phyloP scores from a whole-genome alignment of 1,140 invertebrate genomes.

The Drosophila nigromelanica region DNA sequence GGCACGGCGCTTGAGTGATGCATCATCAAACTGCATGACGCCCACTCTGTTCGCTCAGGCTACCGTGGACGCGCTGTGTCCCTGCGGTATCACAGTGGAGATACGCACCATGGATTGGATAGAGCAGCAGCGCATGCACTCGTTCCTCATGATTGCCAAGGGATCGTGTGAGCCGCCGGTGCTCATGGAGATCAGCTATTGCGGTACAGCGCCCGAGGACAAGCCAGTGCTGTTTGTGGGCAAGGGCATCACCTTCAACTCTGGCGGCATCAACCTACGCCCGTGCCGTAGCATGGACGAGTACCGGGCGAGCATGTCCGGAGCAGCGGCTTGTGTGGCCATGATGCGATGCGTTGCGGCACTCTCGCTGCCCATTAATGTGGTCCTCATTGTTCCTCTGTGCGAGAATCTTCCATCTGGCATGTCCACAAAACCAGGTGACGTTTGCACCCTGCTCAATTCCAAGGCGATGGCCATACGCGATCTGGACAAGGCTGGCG shows the following conservation, averaged over 20 bases:
- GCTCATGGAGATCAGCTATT: slow-evolving; percentile 90
- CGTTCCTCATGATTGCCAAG: slow-evolving; percentile 90
- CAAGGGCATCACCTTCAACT: slow-evolving; percentile 94
- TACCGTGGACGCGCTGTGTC: slow-evolving; percentile 84
- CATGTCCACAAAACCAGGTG: slow-evolving; percentile 93
- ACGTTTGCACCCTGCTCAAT: slow-evolving; percentile 92
- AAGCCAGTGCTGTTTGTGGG: slow-evolving; percentile 87
- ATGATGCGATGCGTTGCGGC: slow-evolving; percentile 69
- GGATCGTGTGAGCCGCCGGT: slow-evolving; percentile 89
- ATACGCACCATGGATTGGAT: slow-evolving; percentile 89
- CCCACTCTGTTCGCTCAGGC: slow-evolving; percentile 91
- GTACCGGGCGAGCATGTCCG: slow-evolving; percentile 94
- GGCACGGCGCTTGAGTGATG: slow-evolving; percentile 90
- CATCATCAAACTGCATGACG: slow-evolving; percentile 93
- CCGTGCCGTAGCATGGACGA: slow-evolving; percentile 89
- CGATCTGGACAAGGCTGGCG: slow-evolving; percentile 94
- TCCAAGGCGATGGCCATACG: slow-evolving; percentile 91
- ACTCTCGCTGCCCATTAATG: slow-evolving; percentile 69
- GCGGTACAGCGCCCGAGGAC: slow-evolving; percentile 83
- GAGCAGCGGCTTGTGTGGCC: slow-evolving; percentile 66
- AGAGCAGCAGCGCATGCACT: slow-evolving; percentile 88
- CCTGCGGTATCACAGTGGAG: slow-evolving; percentile 86
- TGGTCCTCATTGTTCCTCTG: slow-evolving; percentile 84
- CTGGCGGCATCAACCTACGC: slow-evolving; percentile 92
- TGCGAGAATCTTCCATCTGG: slow-evolving; percentile 95